These are phyloP conservation scores for Xestoiulus laeticollis DNA, from an alignment of 2,888 invertebrate genomes.

Conservation along the genomic window DNA sequence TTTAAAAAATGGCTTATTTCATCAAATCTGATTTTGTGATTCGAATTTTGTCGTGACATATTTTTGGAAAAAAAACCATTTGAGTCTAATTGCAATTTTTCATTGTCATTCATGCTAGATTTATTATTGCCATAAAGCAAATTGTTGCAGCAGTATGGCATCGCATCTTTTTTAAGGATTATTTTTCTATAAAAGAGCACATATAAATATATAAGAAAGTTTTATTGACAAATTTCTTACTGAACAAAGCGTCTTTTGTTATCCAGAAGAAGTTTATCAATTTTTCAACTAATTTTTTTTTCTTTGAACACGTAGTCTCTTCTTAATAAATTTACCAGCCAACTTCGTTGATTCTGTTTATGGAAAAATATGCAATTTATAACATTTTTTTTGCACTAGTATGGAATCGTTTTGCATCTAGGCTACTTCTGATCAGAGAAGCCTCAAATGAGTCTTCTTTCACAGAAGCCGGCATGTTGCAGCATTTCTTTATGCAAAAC, in stretches of 20 bases:
- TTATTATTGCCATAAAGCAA: neutral
- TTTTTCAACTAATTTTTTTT: neutral
- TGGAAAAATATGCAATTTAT: neutral
- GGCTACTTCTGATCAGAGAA: neutral
- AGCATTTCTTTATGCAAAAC: neutral
- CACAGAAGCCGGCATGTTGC: neutral
- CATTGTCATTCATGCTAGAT: neutral
- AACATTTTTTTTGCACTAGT: neutral
- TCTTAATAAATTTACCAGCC: neutral
- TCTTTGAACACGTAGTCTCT: neutral
- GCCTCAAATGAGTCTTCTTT: neutral
- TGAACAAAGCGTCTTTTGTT: neutral
- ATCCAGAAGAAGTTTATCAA: slow-evolving; percentile 1
- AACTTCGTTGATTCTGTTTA: neutral
- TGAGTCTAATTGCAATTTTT: neutral
- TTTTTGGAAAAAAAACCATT: neutral
- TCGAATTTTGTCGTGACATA: neutral
- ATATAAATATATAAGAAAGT: neutral
- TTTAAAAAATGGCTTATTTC: neutral
- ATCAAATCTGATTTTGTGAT: neutral
- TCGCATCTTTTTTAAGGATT: neutral
- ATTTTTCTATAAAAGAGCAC: neutral
- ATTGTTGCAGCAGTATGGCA: neutral
- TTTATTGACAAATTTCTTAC: neutral
- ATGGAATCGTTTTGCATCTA: neutral